Evolutionary conservation across 2,113 vertebrate species (phyloP), one percentile per base, ranked within the genome.

Genomic region (Austrofundulus limnaeus): DNA sequence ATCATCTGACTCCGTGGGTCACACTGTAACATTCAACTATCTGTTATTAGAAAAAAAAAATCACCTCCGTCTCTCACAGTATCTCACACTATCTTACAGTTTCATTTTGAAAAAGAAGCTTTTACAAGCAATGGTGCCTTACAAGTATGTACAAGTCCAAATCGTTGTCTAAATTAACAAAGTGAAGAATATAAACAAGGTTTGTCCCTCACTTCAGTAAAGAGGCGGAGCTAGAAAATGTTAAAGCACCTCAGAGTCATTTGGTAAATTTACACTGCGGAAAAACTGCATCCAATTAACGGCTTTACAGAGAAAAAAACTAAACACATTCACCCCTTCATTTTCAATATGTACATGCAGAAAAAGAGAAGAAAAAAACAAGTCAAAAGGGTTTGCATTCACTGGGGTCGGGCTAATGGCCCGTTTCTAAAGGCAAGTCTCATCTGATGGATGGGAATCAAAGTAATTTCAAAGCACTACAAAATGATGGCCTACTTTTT

Each of bases 41-140:
- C 62, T 38, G 0, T 73, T 74, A 80, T 72, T 20, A 66, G 70
- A 78, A 85, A 75, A 69, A 58, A 61, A 69, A 12, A 52, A 5
- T 46, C 59, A 66, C 78, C 46, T 23, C 55, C 21, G 37, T 14
- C 41, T 48, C 52, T 46, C 50, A 59, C 70, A 72, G 70, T 84
- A 78, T 76, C 20, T 84, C 76, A 85, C 73, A 84, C 59, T 75
- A 80, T 80, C 64, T 76, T 78, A 85, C 77, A 86, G 74, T 42
- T 8, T 28, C 24, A 54, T 59, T 13, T 49, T 21, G 11, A n/a
- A n/a, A 38, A 43, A 59, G 60, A 75, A 77, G 71, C 80, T 83
- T 87, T 82, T 85, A 86, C 83, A 89, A 85, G 87, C 81, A 70
- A 61, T 15, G 50, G 66, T n/a, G 42, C 46, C 54, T 69, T 65